Percentiles rank a stretch among this genome's conserved stretches.
Evolutionary conservation across 2,888 invertebrate genomes (phyloP).

Genomic region (Drosophila imparisetae): DNA sequence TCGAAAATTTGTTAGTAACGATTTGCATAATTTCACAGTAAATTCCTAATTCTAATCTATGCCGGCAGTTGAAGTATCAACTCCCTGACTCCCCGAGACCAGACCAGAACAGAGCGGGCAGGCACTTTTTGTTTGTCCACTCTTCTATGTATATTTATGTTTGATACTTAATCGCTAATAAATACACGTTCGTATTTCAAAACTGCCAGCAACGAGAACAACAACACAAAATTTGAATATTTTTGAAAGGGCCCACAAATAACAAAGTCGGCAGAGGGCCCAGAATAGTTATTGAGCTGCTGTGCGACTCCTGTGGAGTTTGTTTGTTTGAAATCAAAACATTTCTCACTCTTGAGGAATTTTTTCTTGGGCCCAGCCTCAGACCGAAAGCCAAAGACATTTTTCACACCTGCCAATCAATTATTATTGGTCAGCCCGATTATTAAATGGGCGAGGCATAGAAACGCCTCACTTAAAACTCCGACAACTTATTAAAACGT

Average conservation of each 20-base stretch:
- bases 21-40: conserved; percentile 81
- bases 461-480: conserved; percentile 9
- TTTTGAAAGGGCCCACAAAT: conserved; percentile 62
- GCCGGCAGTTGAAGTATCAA: conserved; percentile 45
- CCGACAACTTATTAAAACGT: conserved; percentile 43
- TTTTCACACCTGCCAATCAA: conserved; percentile 44
- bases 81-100: conserved; percentile 11
- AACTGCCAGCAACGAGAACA: conserved; percentile 42
- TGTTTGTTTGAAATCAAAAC: conserved; percentile 78
- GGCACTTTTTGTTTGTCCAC: conserved; percentile 1
- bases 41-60: conserved; percentile 71
- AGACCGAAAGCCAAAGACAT: conserved; percentile 24
- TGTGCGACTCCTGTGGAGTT: conserved; percentile 71
- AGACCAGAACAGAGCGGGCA: conserved; percentile 7
- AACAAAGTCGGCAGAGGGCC: not conserved
- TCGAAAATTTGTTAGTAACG: conserved; percentile 70
- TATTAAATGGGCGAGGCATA: conserved; percentile 6
- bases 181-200: conserved; percentile 76
- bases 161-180: conserved; percentile 74
- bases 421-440: conserved; percentile 29
- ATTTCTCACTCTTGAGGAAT: conserved; percentile 50
- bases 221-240: conserved; percentile 63
- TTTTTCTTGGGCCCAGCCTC: not conserved
- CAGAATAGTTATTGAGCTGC: conserved; percentile 41
- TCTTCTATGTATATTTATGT: conserved; percentile 48